Conservation (phyloP, 2,113 vertebrate species). For the Zingel zingel region DNA sequence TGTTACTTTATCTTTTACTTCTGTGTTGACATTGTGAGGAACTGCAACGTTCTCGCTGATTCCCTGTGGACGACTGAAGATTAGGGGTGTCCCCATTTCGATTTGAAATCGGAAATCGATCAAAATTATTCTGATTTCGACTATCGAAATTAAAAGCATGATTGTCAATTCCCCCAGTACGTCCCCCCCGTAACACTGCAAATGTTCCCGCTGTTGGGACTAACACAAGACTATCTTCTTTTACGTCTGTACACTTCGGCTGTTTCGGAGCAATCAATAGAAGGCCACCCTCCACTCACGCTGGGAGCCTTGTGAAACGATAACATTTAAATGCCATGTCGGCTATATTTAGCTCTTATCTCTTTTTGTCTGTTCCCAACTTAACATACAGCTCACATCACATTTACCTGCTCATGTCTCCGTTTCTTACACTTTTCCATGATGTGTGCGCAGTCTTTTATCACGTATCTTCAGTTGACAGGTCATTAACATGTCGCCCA, state of each 20-base stretch:
- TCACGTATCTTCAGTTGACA: no score
- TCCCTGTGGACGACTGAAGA: neutral
- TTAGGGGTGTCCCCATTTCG: no score
- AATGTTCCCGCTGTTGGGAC: no score
- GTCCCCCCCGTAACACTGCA: no score
- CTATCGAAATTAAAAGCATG: no score
- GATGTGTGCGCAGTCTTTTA: no score
- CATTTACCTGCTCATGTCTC: neutral
- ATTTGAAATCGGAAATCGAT: no score
- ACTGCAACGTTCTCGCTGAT: neutral
- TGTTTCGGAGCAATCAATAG: neutral
- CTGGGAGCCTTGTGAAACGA: neutral
- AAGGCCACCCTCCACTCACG: fast-evolving
- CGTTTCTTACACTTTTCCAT: neutral
- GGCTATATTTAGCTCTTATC: neutral
- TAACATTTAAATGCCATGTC: conserved; percentile 13
- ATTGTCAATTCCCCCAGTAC: no score
- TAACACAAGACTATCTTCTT: no score
- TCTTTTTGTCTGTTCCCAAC: neutral
- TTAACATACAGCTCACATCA: neutral
- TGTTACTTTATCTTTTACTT: neutral
- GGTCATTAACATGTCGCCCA: no score
- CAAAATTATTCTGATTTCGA: no score
- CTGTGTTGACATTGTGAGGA: neutral
- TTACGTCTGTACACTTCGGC: neutral